Base-by-base conservation (phyloP, 2,888 invertebrate species). In the Hydropsyche betteni region DNA sequence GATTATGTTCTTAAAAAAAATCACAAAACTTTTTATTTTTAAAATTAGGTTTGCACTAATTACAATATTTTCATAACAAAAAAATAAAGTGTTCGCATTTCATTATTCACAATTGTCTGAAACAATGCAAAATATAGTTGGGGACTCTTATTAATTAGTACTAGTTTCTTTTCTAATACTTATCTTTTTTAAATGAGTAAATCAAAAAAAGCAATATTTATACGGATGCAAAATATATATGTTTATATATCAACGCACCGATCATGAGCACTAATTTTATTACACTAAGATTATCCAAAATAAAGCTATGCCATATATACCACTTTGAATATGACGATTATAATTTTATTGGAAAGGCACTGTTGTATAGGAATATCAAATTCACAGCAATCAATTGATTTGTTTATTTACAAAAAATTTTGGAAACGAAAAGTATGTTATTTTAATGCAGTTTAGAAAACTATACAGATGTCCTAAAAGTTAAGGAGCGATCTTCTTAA, bases 81-180 rank as follows among this genome's bases (percentile, higher is more conserved):
- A n/a, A 69, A 16, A 69, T 51, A 50, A 69, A 69, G 14, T 51
- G 12, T 69, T 87, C 87, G 86, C 85, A 61, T 16, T 24, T 16
- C 14, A 61, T 4, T 64, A 64, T 64, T 36, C 36, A 24, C 58
- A 58, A 8, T 34, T 64, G 5, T n/a, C 4, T 87, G 86, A 86
- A 86, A 86, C 86, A 87, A 87, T 87, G 87, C 87, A 87, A 87
- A 85, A 87, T 87, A 87, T 87, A 87, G 86, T 44, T 68, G 74
- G 34, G 84, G 84, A 84, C 82, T 83, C 86, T 86, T 86, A 86
- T 44, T 86, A 84, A 83, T 83, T 82, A 83, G 81, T 81, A 82
- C 80, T 80, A 78, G 79, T 80, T 82, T 83, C 81, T 83, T 82
- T 83, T 83, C 24, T 81, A 83, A 81, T 80, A 82, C 81, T 82